These are phyloP conservation scores for Gryllus longicercus DNA, from an alignment of 2,888 invertebrate species.

Conservation along the genomic window DNA sequence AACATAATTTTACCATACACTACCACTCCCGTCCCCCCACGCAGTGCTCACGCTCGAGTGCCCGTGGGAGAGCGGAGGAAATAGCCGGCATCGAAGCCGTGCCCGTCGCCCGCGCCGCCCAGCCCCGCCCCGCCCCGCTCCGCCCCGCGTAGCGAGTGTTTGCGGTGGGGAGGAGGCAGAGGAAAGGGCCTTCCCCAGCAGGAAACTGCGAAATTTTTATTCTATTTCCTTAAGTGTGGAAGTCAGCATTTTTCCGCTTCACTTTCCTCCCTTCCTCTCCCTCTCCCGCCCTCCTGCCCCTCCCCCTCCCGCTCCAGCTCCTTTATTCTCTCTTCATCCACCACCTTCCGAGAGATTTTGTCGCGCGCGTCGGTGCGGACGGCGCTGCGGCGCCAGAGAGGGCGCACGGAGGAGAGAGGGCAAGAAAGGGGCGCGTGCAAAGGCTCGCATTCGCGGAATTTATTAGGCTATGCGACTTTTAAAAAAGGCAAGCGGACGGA, in stretches of 20 bases:
- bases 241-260: not conserved
- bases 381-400: not conserved
- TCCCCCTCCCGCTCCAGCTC: not conserved
- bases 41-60: too few species aligned
- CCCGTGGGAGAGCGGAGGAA: too few species aligned
- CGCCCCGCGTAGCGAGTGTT: too few species aligned
- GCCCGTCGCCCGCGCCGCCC: too few species aligned
- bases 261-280: not conserved
- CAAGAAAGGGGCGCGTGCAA: not conserved
- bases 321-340: not conserved
- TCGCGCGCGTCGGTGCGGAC: not conserved
- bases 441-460: not conserved
- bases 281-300: not conserved
- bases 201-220: constrained; percentile 9
- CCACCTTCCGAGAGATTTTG: not conserved
- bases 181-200: not conserved
- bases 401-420: too few species aligned
- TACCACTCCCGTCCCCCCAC: too few species aligned
- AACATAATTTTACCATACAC: too few species aligned
- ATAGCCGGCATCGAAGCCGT: too few species aligned
- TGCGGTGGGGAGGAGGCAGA: too few species aligned
- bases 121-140: too few species aligned
- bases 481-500: not conserved
- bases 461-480: constrained; percentile 8
- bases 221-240: not conserved